Base-by-base conservation (phyloP, 2,797 vertebrate species). In the Sebastes matsubarae region DNA sequence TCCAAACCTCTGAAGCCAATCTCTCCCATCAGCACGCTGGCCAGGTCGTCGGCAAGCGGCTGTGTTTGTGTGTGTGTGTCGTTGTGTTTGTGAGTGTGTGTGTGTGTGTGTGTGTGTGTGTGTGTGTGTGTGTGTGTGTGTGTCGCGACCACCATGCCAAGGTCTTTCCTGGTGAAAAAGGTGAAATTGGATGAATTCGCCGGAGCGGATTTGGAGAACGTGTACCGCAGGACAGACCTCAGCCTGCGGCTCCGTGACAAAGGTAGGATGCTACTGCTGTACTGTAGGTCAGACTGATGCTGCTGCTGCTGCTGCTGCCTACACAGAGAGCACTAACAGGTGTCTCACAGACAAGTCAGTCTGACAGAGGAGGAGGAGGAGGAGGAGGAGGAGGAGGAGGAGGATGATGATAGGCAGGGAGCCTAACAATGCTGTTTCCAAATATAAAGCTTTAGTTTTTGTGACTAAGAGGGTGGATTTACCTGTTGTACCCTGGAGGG, bases 101-200 rank as follows among this genome's bases (percentile, higher is more conserved):
- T 42, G 38, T 42, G 38, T 42, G 42, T 18, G 38, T 10, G 32
- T 34, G 32, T 34, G 29, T 30, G 29, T 30, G 29, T 30, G 29
- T 38, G 11, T 13, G 11, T 42, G 38, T 42, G 38, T 42, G 11
- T 42, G 38, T 42, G 86, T 22, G 82, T 55, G 76, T 36, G 75
- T 80, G 85, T 84, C 75, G 65, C 83, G 88, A 93, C 90, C 96
- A 98, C 92, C 96, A 99, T 99, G 98, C 98, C 98, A 95, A 98
- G 98, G 95, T 99, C 97, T 88, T 99, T 99, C 94, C 95, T 99
- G 96, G 98, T 99, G 86, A 99, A 99, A 95, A 99, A 99, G 97
- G 97, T 98, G 93, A 98, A 99, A 95, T 91, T 98, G 80, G 98
- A 98, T 96, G 97, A 97, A 92, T 98, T 98, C 95, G 95, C 78